Evolutionary conservation across 2,797 vertebrate species (phyloP).

Genomic region (Epinephelus awoara): DNA sequence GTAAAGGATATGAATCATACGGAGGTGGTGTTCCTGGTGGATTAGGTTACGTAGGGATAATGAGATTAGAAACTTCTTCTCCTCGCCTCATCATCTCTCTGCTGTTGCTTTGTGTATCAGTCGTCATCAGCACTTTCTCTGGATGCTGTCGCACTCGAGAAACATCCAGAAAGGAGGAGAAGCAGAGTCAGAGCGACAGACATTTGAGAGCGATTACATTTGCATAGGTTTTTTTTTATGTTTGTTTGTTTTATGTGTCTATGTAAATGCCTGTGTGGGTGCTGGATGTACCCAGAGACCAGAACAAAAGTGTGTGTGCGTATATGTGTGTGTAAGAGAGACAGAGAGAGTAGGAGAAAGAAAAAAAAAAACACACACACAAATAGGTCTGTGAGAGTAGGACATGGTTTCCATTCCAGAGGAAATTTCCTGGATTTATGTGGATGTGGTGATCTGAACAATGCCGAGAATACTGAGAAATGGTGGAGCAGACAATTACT

Average conservation of each 20-base stretch:
- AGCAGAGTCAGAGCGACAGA: not conserved
- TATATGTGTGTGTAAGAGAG: slow-evolving; percentile 3
- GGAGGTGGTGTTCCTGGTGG: slow-evolving; percentile 57
- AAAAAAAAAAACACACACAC: slow-evolving; percentile 45
- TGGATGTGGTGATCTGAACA: slow-evolving; percentile 77
- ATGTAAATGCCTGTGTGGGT: slow-evolving; percentile 2
- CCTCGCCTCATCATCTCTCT: slow-evolving; percentile 50
- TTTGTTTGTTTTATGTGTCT: slow-evolving; percentile 7
- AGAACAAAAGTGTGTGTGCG: not conserved
- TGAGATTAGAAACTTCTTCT: slow-evolving; percentile 82
- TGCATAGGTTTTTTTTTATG: not conserved
- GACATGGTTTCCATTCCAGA: slow-evolving; percentile 82
- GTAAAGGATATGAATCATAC: slow-evolving; percentile 30
- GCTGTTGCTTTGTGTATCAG: slow-evolving; percentile 30
- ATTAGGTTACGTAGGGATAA: slow-evolving; percentile 84
- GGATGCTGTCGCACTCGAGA: slow-evolving; percentile 32
- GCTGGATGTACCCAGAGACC: not conserved
- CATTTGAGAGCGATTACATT: slow-evolving; percentile 8
- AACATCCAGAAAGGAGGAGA: slow-evolving; percentile 48
- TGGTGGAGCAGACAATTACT: slow-evolving; percentile 73
- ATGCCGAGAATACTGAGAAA: slow-evolving; percentile 70
- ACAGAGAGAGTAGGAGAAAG: slow-evolving; percentile 3
- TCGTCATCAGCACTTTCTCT: slow-evolving; percentile 69
- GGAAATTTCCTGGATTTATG: slow-evolving; percentile 84
- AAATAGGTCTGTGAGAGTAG: slow-evolving; percentile 48